phyloP scores from a whole-genome alignment of 2,113 vertebrate genomes.

The Narcine bancroftii region DNA sequence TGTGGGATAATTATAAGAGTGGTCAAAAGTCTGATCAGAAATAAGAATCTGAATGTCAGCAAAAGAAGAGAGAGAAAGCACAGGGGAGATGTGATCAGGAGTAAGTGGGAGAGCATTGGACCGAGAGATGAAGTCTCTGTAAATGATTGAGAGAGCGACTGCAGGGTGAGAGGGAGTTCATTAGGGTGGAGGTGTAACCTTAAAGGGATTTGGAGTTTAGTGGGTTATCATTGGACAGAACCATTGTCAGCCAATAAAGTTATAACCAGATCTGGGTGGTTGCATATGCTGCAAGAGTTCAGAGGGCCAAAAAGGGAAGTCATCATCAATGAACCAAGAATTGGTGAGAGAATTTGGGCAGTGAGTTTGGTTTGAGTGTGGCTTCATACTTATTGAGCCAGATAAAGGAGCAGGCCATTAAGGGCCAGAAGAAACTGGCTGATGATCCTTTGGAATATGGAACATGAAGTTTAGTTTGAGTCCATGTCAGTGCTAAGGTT shows the following conservation, averaged over 20 bases:
- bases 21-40: background rate
- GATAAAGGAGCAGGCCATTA: background rate
- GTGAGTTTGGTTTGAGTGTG: background rate
- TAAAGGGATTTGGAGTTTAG: no score
- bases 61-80: background rate
- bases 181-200: no score
- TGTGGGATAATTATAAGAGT: background rate
- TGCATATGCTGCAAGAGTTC: background rate
- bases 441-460: background rate
- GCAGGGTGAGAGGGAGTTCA: no score
- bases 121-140: background rate
- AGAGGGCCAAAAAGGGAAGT: background rate
- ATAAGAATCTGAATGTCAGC: background rate
- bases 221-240: no score
- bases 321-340: background rate
- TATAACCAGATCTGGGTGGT: background rate
- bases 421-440: background rate
- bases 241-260: no score
- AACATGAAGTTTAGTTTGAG: background rate
- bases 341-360: background rate
- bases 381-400: no score
- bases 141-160: background rate
- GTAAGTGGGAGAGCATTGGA: background rate
- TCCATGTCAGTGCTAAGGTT: background rate
- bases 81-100: background rate